Evolutionary conservation across 2,113 vertebrate genomes (phyloP), one percentile per base, ranked within the genome.

Genomic region (Epinephelus cyanopodus): DNA sequence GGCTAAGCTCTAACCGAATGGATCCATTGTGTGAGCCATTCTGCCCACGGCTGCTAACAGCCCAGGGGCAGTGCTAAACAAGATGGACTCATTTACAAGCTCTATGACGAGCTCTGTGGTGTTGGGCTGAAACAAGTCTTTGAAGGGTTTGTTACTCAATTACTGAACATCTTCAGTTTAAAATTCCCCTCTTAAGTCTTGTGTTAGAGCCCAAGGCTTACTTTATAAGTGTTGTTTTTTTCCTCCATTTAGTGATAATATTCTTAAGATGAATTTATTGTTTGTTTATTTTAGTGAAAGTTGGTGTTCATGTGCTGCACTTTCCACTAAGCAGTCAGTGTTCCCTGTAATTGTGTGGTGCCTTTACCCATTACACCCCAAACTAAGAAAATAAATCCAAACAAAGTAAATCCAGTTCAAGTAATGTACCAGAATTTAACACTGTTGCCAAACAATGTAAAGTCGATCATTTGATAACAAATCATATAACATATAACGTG

Each of bases 1-100:
- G 90, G 89, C 92, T 95, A 93, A 95, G 93, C 95, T 89, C 81
- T 71, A 87, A 90, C 92, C 88, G 15, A 95, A 94, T 92, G 93
- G 93, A 86, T 89, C 83, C 90, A 92, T 95, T 96, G 95, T 96
- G 71, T 80, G 75, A 85, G 81, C 79, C 89, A 77, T 87, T 86
- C 91, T 84, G 89, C 92, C 94, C 91, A 84, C 74, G 87, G 92
- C 93, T 90, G 90, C 87, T 86, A 70, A 88, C 85, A 89, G 94
- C 93, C 90, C 84, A 79, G 88, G 75, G 94, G 86, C 89, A 77
- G 83, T 85, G 77, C 82, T 82, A 74, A 90, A 93, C 92, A 94
- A 96, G 91, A 93, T 82, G 83, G 90, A 86, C 89, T 94, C 92
- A 85, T 95, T 93, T 93, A 92, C 77, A 79, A 83, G 53, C 82